These are phyloP conservation scores for Diogma glabrata DNA, from an alignment of 2,888 invertebrate genomes.

Conservation along the genomic window DNA sequence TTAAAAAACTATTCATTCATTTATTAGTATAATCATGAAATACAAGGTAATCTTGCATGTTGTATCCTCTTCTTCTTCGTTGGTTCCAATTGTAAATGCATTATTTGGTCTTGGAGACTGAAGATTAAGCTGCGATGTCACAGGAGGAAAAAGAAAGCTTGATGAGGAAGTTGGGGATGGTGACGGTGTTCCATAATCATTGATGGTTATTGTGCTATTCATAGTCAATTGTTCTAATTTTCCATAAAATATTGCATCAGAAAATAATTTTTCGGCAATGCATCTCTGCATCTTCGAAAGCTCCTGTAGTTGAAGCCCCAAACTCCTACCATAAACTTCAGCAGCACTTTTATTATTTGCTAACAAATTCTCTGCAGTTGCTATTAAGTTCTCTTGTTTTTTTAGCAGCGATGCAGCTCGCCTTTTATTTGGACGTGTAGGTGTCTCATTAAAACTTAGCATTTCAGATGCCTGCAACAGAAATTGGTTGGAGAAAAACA, in stretches of 20 bases:
- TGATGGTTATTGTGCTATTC: background rate
- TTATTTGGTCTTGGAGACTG: background rate
- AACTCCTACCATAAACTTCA: background rate
- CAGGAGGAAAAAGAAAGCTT: background rate
- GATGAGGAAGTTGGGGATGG: background rate
- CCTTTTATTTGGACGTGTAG: background rate
- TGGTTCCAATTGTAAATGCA: too few species aligned
- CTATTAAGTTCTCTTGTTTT: background rate
- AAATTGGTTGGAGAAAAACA: background rate
- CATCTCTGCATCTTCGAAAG: background rate
- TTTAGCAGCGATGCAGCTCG: background rate
- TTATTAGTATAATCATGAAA: background rate
- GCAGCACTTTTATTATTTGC: background rate
- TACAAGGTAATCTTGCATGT: background rate
- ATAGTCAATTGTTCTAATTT: background rate
- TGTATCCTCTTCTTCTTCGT: too few species aligned
- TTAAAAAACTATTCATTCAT: background rate
- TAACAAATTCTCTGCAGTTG: background rate
- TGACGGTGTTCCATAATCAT: background rate
- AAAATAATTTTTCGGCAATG: slow-evolving; percentile 1
- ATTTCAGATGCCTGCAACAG: slow-evolving; percentile 3
- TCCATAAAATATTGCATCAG: background rate
- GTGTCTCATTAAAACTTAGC: background rate
- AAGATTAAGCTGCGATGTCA: background rate
- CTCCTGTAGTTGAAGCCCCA: background rate